Base-by-base conservation (phyloP, 2,888 invertebrate species). In the Ditylenchus weischeri region DNA sequence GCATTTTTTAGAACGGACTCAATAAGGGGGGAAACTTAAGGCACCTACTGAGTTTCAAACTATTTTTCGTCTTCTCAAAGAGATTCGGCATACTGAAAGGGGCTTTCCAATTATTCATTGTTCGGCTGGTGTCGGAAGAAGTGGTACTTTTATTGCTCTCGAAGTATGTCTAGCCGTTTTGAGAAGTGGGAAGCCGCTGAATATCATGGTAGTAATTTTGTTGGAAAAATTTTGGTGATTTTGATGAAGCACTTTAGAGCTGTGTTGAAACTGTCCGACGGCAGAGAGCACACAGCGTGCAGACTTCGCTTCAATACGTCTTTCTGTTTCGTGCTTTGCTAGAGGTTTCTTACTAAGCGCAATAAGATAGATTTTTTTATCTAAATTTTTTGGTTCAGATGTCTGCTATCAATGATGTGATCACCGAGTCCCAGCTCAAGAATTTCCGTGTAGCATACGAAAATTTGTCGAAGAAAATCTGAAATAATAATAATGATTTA, bases 321-420 rank as follows among this genome's bases (percentile, higher is more conserved):
- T 51, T 51, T 23, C 19, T 51, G 7, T 51, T 21, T 51, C 6
- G 51, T 7, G 51, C 51, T 51, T 23, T 51, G 10, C 11, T 38
- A 38, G 38, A 38, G 38, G 38, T 38, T n/a, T n/a, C n/a, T n/a
- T n/a, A n/a, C n/a, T n/a, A 38, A 6, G 38, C 38, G 38, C 11
- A 38, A 38, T 38, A 8, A 38, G 11, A 6, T 6, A 38, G 38
- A 38, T 38, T 6, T 38, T 11, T 8, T 6, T 38, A 11, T 8
- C 11, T 38, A 38, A 38, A 6, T 38, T 6, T 38, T 38, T 38
- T 38, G 11, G 6, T 38, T 38, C 11, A 38, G 38, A 38, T 51
- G 51, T n/a, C 51, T 10, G 51, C 51, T 51, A 51, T 51, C 19
- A 51, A 51, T 51, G 51, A 62, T 23, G 35, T 62, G 38, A 62